phyloP scores from a whole-genome alignment of 2,113 vertebrate species.

The Lagenorhynchus albirostris region DNA sequence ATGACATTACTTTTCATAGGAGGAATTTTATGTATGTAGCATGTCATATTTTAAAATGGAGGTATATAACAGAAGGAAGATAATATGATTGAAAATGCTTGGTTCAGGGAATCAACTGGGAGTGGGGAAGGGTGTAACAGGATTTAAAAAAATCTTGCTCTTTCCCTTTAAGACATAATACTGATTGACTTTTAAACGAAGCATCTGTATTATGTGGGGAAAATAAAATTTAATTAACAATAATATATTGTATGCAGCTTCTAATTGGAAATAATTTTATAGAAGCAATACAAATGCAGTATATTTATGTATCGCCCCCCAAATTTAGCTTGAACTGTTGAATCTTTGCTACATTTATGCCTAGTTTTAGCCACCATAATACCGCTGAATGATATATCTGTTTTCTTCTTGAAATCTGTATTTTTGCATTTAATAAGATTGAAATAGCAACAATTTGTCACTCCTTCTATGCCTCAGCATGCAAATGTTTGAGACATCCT shows the following conservation, averaged over 20 bases:
- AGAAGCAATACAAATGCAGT: too few species aligned
- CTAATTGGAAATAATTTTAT: not conserved
- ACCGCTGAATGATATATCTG: not conserved
- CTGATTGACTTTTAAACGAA: not conserved
- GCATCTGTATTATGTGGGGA: not conserved
- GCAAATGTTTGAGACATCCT: not conserved
- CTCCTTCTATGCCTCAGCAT: accelerated
- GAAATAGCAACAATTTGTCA: not conserved
- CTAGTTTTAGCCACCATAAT: not conserved
- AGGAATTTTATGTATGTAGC: not conserved
- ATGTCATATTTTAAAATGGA: not conserved
- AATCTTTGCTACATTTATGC: not conserved
- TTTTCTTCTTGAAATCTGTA: not conserved
- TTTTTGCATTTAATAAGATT: not conserved
- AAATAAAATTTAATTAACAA: not conserved
- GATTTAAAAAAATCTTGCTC: not conserved
- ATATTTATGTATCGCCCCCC: not conserved
- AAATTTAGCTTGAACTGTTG: not conserved
- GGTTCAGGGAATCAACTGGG: not conserved
- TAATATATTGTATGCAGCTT: not conserved
- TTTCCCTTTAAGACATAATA: not conserved
- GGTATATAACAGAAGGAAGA: not conserved
- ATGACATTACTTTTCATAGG: not conserved
- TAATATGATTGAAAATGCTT: not conserved
- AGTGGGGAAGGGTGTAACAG: not conserved